These are phyloP conservation scores for Aphelocoma californica DNA, from an alignment of 2,797 vertebrate species.

Conservation along the genomic window DNA sequence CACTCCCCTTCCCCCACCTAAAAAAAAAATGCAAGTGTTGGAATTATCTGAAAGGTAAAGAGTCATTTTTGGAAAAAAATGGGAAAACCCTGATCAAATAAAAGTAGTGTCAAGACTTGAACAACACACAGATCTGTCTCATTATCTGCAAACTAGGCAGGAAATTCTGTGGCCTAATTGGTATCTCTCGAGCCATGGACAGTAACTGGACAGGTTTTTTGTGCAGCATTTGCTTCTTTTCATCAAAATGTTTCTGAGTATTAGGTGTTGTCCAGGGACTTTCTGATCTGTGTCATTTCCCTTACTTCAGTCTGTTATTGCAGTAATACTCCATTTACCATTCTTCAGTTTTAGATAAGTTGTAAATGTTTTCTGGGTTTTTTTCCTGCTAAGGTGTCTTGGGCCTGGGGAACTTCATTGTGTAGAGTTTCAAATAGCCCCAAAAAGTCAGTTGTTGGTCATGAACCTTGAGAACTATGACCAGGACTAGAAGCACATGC, in stretches of 20 bases:
- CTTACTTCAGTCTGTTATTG: neutral
- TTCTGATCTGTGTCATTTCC: neutral
- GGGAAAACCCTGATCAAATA: neutral
- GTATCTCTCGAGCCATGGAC: neutral
- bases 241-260: neutral
- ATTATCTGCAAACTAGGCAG: neutral
- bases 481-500: neutral
- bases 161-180: neutral
- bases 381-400: neutral
- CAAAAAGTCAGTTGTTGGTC: neutral
- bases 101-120: neutral
- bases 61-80: neutral
- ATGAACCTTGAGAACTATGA: neutral
- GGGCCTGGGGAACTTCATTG: neutral
- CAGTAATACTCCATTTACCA: neutral
- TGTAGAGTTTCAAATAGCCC: neutral
- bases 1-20: accelerated
- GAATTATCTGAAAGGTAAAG: neutral
- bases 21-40: neutral
- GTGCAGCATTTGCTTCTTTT: neutral
- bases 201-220: neutral
- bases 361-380: neutral
- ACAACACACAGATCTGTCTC: neutral
- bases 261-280: neutral
- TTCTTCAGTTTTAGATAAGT: neutral